phyloP scores from a whole-genome alignment of 2,797 vertebrate genomes.

The Anguilla megastoma region DNA sequence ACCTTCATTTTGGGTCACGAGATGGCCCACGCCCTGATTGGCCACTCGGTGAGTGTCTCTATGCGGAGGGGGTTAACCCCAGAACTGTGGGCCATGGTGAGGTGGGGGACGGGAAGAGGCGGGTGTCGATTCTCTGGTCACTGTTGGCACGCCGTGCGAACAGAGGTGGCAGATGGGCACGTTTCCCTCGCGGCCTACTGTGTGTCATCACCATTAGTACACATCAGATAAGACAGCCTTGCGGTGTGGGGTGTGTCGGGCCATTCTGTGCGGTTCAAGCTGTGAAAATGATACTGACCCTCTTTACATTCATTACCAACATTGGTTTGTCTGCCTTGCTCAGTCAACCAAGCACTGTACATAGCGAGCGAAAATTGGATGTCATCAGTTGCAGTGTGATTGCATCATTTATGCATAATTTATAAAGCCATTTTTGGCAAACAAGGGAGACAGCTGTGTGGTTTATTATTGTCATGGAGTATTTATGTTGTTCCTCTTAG shows the following conservation, averaged over 20 bases:
- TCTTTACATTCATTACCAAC: conserved; percentile 1
- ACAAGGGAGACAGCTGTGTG: background rate
- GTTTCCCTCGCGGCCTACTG: background rate
- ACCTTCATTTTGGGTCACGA: conserved; percentile 90
- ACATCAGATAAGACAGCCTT: background rate
- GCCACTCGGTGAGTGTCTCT: conserved; percentile 83
- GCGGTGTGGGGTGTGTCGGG: background rate
- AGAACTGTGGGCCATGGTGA: background rate
- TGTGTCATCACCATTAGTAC: conserved; percentile 1
- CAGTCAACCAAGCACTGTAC: background rate
- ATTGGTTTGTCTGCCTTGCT: background rate
- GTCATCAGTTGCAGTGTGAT: conserved; percentile 34
- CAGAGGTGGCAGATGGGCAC: background rate
- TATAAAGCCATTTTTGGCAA: conserved; percentile 16
- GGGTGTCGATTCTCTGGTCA: background rate
- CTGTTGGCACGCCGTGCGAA: background rate
- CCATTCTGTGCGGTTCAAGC: background rate
- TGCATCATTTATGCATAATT: conserved; percentile 52
- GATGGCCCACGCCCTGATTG: conserved; percentile 88
- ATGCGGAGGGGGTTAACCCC: background rate
- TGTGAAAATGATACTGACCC: background rate
- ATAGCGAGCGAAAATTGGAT: conserved; percentile 13
- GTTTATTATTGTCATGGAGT: background rate
- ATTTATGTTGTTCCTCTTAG: background rate
- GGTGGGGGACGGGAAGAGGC: background rate